A percentile compares a stretch with the other conserved stretches of the same genome.
These are phyloP conservation scores for Paralvinella palmiformis DNA, from an alignment of 1,140 invertebrate species.

Conservation along the genomic window DNA sequence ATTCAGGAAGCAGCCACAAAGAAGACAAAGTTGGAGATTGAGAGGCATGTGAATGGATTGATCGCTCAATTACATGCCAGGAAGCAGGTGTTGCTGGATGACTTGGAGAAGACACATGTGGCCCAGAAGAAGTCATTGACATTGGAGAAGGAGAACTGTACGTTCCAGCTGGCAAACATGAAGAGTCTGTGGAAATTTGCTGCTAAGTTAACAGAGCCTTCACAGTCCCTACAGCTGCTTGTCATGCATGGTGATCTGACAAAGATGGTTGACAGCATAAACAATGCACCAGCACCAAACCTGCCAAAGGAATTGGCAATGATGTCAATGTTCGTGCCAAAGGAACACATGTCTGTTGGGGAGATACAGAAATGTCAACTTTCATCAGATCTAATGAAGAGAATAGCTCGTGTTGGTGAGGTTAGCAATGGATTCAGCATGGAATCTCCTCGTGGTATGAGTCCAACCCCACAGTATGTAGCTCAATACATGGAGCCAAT, in stretches of 20 bases:
- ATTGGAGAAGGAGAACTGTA: slow-evolving; percentile 13
- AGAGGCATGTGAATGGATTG: slow-evolving; percentile 6
- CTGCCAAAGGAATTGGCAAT: slow-evolving; percentile 6
- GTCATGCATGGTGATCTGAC: slow-evolving; percentile 14
- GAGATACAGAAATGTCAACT: slow-evolving; percentile 17
- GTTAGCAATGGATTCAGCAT: slow-evolving; percentile 4
- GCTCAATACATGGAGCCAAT: background rate
- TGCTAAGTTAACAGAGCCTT: slow-evolving; percentile 16
- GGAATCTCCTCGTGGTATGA: background rate
- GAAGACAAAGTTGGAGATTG: slow-evolving; percentile 16
- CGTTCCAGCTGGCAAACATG: slow-evolving; percentile 17
- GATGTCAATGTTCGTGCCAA: slow-evolving; percentile 19
- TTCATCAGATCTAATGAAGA: slow-evolving; percentile 1
- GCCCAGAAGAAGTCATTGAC: slow-evolving; percentile 4
- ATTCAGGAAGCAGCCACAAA: slow-evolving; percentile 13
- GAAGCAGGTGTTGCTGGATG: slow-evolving; percentile 8
- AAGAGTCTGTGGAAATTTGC: slow-evolving; percentile 22
- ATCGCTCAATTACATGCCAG: slow-evolving; percentile 10
- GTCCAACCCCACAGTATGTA: background rate
- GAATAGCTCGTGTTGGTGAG: background rate
- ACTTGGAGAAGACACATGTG: slow-evolving; percentile 10
- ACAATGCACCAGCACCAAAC: background rate
- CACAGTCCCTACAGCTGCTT: slow-evolving; percentile 15
- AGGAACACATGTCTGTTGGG: slow-evolving; percentile 9
- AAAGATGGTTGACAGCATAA: slow-evolving; percentile 12